These are phyloP conservation scores for Anthoscopus minutus DNA, from an alignment of 2,113 vertebrate species.

Conservation along the genomic window DNA sequence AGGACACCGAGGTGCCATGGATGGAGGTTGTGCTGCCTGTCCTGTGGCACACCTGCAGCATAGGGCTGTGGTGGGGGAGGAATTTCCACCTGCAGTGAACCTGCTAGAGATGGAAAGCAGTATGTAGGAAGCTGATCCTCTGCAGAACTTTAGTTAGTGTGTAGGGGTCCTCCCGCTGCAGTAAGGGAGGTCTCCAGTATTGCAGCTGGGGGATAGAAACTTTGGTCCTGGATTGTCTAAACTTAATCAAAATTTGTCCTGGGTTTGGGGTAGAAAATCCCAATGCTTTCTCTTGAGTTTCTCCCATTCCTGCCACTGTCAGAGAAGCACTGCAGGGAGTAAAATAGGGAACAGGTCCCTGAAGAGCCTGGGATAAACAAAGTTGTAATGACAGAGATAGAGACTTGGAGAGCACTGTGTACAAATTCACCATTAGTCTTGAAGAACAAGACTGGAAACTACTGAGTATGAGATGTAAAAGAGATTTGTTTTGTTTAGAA, in stretches of 20 bases:
- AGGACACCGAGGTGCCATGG: rapidly evolving
- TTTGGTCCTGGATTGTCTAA: not conserved
- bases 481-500: not conserved
- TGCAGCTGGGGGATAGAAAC: not conserved
- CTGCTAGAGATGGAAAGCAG: not conserved
- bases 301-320: not conserved
- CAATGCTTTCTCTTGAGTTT: not conserved
- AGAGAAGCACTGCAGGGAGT: not conserved
- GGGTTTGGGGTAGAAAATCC: not conserved
- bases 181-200: not conserved
- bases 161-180: rapidly evolving
- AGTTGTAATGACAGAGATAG: not conserved
- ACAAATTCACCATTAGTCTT: not conserved
- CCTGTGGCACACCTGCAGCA: not conserved
- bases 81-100: not conserved
- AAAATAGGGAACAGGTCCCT: not conserved
- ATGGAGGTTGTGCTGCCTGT: not conserved
- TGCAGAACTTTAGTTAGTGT: not conserved
- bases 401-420: not conserved
- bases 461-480: not conserved
- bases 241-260: not conserved
- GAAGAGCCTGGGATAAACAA: not conserved
- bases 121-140: not conserved
- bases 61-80: not conserved
- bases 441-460: not conserved